phyloP scores from a whole-genome alignment of 2,113 vertebrate genomes.

The Agapornis roseicollis region DNA sequence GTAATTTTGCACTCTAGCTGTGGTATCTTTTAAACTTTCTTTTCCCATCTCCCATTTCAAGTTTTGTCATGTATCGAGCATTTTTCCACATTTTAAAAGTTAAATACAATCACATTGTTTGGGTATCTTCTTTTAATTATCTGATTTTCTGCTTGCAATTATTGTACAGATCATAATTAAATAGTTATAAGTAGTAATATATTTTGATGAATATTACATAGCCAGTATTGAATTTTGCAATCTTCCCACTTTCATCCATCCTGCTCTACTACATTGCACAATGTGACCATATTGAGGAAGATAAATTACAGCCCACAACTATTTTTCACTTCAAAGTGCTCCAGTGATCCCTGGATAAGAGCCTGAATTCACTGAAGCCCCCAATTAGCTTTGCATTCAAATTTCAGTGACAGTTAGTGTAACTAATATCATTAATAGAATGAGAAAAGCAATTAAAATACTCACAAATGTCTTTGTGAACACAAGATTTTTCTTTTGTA shows the following conservation, averaged over 20 bases:
- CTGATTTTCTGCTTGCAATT: neutral
- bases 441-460: neutral
- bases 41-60: neutral
- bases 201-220: neutral
- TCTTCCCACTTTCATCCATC: neutral
- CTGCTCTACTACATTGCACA: neutral
- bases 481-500: neutral
- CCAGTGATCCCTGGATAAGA: neutral
- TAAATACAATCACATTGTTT: neutral
- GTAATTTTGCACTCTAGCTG: neutral
- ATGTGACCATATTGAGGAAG: neutral
- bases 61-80: neutral
- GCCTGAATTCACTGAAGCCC: neutral
- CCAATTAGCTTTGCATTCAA: neutral
- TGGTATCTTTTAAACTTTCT: neutral
- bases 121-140: neutral
- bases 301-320: neutral
- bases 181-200: neutral
- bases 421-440: neutral
- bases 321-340: slow-evolving; percentile 10
- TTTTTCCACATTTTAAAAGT: neutral
- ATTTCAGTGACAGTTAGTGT: neutral
- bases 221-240: neutral
- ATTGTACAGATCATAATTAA: neutral
- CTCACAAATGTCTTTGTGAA: neutral